These are phyloP conservation scores for Pseudochirops corinnae DNA, from an alignment of 2,797 vertebrate genomes.

Conservation along the genomic window DNA sequence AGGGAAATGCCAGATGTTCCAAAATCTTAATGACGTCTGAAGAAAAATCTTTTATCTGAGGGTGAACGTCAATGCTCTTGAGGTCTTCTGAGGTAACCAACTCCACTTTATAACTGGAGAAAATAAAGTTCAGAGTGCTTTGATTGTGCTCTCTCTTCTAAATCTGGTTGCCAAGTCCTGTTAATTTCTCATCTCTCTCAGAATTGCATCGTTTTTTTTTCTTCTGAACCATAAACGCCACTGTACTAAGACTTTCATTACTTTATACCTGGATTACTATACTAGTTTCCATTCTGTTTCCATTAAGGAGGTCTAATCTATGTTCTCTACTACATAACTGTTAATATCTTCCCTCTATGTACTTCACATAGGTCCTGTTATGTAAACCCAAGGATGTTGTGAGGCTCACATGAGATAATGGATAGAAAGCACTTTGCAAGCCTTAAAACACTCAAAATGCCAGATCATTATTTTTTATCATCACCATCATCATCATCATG, in stretches of 20 bases:
- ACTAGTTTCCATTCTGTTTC: neutral
- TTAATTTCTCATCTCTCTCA: constrained; percentile 16
- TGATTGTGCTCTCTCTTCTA: constrained; percentile 18
- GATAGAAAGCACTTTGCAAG: neutral
- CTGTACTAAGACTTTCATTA: neutral
- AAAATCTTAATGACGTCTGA: constrained; percentile 41
- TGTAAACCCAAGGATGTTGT: neutral
- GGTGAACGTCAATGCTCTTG: constrained; percentile 36
- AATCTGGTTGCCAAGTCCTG: constrained; percentile 24
- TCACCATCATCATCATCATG: neutral
- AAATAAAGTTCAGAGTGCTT: constrained; percentile 9
- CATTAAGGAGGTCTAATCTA: neutral
- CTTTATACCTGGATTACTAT: neutral
- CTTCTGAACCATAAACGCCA: neutral
- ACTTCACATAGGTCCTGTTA: neutral
- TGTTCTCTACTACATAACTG: neutral
- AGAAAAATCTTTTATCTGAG: constrained; percentile 49
- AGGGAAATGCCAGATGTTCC: neutral
- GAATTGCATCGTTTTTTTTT: neutral
- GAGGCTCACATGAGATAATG: neutral
- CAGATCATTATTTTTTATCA: neutral
- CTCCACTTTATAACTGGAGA: constrained; percentile 6
- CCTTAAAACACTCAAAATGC: neutral
- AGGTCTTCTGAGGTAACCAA: neutral
- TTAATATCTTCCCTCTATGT: neutral